These are phyloP conservation scores for Promerops cafer DNA, from an alignment of 2,113 vertebrate species.

Conservation along the genomic window DNA sequence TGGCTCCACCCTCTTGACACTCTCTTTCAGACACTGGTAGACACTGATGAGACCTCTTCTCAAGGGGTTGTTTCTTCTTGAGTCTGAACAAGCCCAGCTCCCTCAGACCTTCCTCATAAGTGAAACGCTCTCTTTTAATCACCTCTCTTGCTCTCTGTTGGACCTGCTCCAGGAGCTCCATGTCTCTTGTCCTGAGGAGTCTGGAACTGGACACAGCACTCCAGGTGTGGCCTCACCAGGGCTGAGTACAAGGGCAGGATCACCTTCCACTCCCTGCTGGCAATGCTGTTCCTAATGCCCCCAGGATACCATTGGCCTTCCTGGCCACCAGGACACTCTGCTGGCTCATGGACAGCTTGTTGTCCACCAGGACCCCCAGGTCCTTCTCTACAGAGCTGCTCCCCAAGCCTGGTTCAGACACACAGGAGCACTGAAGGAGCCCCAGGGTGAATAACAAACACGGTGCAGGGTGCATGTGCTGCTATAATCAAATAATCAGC, in stretches of 20 bases:
- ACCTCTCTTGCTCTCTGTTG: too few species aligned
- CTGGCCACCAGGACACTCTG: background rate
- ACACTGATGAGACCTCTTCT: too few species aligned
- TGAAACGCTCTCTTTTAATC: too few species aligned
- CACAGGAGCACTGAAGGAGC: fast-evolving
- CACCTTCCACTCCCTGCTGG: fast-evolving
- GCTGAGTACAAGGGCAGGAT: fast-evolving
- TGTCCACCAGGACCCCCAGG: fast-evolving
- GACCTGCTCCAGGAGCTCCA: background rate
- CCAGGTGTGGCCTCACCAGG: fast-evolving
- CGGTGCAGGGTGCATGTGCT: fast-evolving
- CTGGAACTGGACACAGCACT: too few species aligned
- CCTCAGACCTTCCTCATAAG: background rate
- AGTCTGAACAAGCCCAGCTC: too few species aligned
- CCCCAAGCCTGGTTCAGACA: too few species aligned
- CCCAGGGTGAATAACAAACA: fast-evolving
- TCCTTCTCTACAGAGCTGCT: background rate
- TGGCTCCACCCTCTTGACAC: background rate
- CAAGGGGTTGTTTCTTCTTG: fast-evolving
- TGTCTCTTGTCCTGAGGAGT: background rate
- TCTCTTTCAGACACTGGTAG: fast-evolving
- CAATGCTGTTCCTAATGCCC: background rate
- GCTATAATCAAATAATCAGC: background rate
- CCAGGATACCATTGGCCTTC: fast-evolving
- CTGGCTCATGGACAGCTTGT: background rate